Percentiles rank a stretch among this genome's conserved stretches.
Conservation (phyloP, 2,797 vertebrate species). For the Oryzias sinensis region DNA sequence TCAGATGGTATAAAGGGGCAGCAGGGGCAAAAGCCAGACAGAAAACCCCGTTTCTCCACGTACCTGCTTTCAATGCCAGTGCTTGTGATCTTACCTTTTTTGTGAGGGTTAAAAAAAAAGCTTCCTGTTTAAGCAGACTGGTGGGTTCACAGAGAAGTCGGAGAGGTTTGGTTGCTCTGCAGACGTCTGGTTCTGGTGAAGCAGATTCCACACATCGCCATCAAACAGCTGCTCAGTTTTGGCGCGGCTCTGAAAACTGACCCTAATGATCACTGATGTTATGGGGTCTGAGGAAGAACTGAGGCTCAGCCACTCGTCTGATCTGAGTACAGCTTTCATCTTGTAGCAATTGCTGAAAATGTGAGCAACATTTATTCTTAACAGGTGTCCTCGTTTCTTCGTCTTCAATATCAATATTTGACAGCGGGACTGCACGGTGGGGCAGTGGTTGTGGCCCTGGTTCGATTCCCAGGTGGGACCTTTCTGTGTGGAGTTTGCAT, state of each 20-base stretch:
- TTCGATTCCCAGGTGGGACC: too few species aligned
- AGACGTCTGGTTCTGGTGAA: constrained; percentile 74
- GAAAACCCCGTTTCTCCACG: constrained; percentile 63
- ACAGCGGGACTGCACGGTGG: background rate
- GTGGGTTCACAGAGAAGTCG: constrained; percentile 72
- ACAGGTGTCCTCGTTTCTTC: background rate
- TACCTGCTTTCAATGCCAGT: constrained; percentile 35
- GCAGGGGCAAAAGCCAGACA: constrained; percentile 20
- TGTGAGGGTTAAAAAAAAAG: constrained; percentile 49
- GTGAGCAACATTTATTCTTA: background rate
- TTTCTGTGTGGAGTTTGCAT: too few species aligned
- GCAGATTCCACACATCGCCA: constrained; percentile 72
- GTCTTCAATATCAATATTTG: background rate
- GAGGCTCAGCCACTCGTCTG: constrained; percentile 10
- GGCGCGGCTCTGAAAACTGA: constrained; percentile 68
- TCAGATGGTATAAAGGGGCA: background rate
- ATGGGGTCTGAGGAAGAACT: constrained; percentile 33
- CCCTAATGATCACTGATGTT: constrained; percentile 60
- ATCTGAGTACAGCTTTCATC: constrained; percentile 4
- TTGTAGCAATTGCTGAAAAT: background rate
- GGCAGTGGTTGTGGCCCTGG: background rate
- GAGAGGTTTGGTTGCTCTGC: constrained; percentile 64
- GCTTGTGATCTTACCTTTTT: constrained; percentile 68
- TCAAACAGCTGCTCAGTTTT: constrained; percentile 69
- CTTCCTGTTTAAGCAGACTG: constrained; percentile 70